Base-by-base conservation (phyloP, 2,888 invertebrate species). In the Urechis unicinctus region DNA sequence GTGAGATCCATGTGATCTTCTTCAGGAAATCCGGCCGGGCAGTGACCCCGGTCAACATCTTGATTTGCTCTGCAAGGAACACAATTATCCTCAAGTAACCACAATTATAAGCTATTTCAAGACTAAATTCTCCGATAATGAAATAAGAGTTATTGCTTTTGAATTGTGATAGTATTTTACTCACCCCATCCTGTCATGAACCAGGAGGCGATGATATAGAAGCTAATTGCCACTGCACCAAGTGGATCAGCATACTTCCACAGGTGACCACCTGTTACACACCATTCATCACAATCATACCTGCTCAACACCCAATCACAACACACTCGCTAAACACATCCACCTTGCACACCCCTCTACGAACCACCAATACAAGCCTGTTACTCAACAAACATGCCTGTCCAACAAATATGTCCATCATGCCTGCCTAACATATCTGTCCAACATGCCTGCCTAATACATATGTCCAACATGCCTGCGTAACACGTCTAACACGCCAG, bases 171-270 rank as follows among this genome's bases (percentile, higher is more conserved):
- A n/a, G n/a, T n/a, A n/a, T n/a, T n/a, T n/a, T 51, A 64, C 72
- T 66, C 60, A 78, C 79, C 75, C 59, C 68, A 71, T 3, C 80
- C 81, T 2, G 80, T 80, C 4, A 66, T 62, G 59, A 70, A 73
- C 78, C 80, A 80, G 48, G 73, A 78, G 55, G 69, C 61, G 9
- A 77, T 69, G 57, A 81, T 80, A 69, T 81, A 81, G 28, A 79
- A 28, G 28, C 77, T 75, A 46, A 81, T 81, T 2, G 77, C 26
- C 2, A 81, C 77, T 43, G 81, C 81, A 9, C 81, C 81, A 6
- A 76, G 60, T 0, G 81, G 80, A 63, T 81, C 81, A n/a, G 78
- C 63, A 60, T 74, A 80, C 25, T 73, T 68, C 66, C 79, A 72
- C n/a, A 61, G 17, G 24, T 25, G 36, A 13, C 46, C 43, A 3